phyloP scores from a whole-genome alignment of 2,113 vertebrate species.

The Aspidoscelis tigris region DNA sequence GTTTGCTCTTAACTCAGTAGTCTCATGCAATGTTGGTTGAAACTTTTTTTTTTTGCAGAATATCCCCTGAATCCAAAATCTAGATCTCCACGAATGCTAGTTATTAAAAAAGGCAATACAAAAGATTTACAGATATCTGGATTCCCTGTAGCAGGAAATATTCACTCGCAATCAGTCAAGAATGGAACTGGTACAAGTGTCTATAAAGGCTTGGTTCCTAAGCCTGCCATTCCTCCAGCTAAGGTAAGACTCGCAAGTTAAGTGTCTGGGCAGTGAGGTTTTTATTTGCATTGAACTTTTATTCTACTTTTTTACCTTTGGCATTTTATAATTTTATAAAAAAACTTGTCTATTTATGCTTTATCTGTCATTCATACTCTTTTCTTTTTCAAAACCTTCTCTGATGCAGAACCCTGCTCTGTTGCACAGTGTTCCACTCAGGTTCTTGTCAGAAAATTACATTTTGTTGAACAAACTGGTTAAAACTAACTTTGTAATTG shows the following conservation, averaged over 20 bases:
- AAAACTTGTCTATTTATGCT: neutral
- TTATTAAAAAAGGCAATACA: slow-evolving; percentile 80
- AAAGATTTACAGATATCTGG: slow-evolving; percentile 79
- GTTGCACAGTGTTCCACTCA: neutral
- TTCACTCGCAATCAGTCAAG: slow-evolving; percentile 70
- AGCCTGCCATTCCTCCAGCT: slow-evolving; percentile 69
- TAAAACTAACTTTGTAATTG: neutral
- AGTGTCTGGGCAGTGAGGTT: neutral
- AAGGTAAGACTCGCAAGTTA: slow-evolving; percentile 72
- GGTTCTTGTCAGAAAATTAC: neutral
- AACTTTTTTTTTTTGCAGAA: slow-evolving; percentile 65
- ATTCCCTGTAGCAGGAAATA: slow-evolving; percentile 70
- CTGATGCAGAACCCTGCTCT: neutral
- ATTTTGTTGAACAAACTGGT: neutral
- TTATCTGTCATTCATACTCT: neutral
- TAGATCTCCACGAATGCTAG: slow-evolving; percentile 81
- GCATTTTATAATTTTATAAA: neutral
- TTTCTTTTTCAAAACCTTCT: neutral
- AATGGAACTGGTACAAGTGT: slow-evolving; percentile 74
- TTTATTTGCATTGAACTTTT: neutral
- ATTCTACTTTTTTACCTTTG: neutral
- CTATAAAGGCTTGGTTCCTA: slow-evolving; percentile 78
- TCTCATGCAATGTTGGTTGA: neutral
- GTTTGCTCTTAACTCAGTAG: neutral
- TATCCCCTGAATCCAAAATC: slow-evolving; percentile 82